Base-by-base conservation (phyloP, 2,888 invertebrate genomes). In the Steinernema carpocapsae region DNA sequence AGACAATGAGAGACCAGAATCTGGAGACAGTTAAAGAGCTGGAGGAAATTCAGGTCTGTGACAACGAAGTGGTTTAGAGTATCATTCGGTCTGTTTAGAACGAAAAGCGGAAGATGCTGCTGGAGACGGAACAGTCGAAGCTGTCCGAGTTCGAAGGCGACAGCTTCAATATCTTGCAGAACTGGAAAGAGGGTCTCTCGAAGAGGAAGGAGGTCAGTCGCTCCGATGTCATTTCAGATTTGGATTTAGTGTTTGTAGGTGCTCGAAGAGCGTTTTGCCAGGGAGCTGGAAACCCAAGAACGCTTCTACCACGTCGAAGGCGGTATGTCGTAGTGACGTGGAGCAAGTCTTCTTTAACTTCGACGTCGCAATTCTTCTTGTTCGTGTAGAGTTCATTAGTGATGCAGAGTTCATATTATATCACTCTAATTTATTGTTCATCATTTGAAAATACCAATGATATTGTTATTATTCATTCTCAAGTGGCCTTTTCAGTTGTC, bases 11-110 rank as follows among this genome's bases (percentile, higher is more conserved):
- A 29, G 76, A 75, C 2, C 52, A 70, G 24, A 82, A 81, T 59
- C 45, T 72, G 29, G 74, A 71, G 3, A 29, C 73, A 4, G 46
- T 83, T 45, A 77, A 80, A 29, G 86, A 86, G 70, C 76, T 86
- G 56, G 87, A 86, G 70, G 83, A 87, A 76, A 83, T 84, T 77
- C 86, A 80, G 51, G 80, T 81, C n/a, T n/a, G n/a, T n/a, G n/a
- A n/a, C n/a, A n/a, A n/a, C n/a, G n/a, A n/a, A 72, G 72, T 64
- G 32, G 12, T 73, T 73, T 24, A 43, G 32, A 42, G 42, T 73
- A 12, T 29, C n/a, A n/a, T 17, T 32, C 74, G 4, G 1, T 43
- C 14, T 14, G 56, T 80, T 26, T 52, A 86, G 78, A 84, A 83
- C 71, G 86, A 85, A 59, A 87, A 86, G 72, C 74, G 83, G 19